These are phyloP conservation scores for Leptura quadrifasciata DNA, from an alignment of 2,888 invertebrate genomes.

Conservation along the genomic window DNA sequence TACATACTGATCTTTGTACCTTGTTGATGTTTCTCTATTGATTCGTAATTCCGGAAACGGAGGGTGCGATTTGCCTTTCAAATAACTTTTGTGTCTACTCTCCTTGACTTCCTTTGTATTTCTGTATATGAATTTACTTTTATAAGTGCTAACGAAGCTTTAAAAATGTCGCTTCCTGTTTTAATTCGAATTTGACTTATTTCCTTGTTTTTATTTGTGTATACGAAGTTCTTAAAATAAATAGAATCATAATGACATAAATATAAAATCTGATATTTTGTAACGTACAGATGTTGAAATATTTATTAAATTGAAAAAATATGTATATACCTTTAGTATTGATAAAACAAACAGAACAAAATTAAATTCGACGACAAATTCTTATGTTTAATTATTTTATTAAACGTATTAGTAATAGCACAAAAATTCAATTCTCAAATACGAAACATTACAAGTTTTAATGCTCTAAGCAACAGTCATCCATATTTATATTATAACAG, in stretches of 20 bases:
- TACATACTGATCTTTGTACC: neutral
- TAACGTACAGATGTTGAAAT: neutral
- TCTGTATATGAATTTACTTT: neutral
- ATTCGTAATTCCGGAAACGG: conserved; percentile 20
- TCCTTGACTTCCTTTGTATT: conserved; percentile 26
- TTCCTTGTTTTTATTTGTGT: conserved; percentile 14
- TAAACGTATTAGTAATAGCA: no score
- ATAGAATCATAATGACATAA: conserved; percentile 9
- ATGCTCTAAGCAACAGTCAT: no score
- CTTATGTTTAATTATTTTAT: neutral
- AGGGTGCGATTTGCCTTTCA: neutral
- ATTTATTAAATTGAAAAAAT: neutral
- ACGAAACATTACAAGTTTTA: no score
- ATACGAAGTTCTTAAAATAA: conserved; percentile 4
- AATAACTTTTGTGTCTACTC: conserved; percentile 18
- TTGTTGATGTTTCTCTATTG: neutral
- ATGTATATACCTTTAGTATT: neutral
- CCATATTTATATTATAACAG: no score
- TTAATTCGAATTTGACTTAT: conserved; percentile 27
- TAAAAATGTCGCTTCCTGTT: conserved; percentile 30
- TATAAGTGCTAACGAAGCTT: conserved; percentile 26
- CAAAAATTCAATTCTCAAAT: no score
- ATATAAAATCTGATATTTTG: neutral
- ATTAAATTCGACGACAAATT: neutral
- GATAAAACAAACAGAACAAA: neutral